Base-by-base conservation (phyloP, 2,113 vertebrate species). In the Lampris incognitus region DNA sequence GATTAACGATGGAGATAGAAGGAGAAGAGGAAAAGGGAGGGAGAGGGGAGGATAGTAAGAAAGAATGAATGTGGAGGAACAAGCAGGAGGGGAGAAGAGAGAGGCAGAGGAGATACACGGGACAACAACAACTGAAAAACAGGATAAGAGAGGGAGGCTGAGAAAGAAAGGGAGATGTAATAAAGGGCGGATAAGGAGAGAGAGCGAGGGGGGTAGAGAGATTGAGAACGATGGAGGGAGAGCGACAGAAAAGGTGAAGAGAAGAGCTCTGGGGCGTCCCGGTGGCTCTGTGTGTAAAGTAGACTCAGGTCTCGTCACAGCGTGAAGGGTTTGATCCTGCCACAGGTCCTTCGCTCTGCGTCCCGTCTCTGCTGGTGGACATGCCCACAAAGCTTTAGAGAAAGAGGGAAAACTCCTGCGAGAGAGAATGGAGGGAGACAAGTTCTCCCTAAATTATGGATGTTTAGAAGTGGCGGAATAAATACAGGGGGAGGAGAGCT, bases 371-470 rank as follows among this genome's bases (percentile, higher is more conserved):
- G 24, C 24, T 24, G 24, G 24, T 24, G 8, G 48, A 36, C 9
- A 24, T 4, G 3, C 36, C 5, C 48, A 37, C 24, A 36, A 10
- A 61, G 10, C 4, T 48, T 52, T 24, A 66, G 4, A 39, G 40
- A 44, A n/a, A 51, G 50, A 9, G 24, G 24, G 41, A 1, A 51
- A 9, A 46, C 4, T 39, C 3, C 40, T 55, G 70, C 38, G 3
- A 39, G 7, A 38, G 11, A n/a, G 13, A 36, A 46, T n/a, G 7
- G 52, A 48, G 46, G 57, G 7, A 51, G 10, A n/a, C 66, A 71
- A 62, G 51, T 68, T 52, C 7, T 24, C 6, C 36, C 13, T 75
- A 69, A 85, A 87, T 87, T 77, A 87, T 87, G 67, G 46, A 83
- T 82, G 63, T 54, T 52, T 54, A 49, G 61, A 75, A 82, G 82